Evolutionary conservation across 2,888 invertebrate genomes (phyloP).

Genomic region (Linhomoeus sp.): DNA sequence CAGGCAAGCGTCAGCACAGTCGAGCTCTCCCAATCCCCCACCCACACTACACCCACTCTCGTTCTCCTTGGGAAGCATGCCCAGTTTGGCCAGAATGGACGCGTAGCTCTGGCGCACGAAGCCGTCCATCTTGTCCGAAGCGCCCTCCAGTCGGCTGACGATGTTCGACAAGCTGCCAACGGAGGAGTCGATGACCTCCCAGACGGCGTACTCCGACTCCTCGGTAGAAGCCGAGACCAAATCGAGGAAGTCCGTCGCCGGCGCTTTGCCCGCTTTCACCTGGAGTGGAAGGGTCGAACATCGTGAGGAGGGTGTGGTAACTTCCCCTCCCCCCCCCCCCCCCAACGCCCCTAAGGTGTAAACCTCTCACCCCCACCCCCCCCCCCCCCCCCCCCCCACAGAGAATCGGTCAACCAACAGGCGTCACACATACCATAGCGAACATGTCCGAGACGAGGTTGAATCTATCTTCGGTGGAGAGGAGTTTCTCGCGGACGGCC

Average conservation of each 20-base stretch:
- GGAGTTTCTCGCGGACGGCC: slow-evolving; percentile 51
- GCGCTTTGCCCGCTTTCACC: no score
- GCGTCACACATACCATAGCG: slow-evolving; percentile 47
- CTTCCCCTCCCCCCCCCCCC: no score
- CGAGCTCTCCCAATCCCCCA: no score
- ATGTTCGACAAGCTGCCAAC: background rate
- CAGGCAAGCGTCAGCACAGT: no score
- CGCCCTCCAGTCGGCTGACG: background rate
- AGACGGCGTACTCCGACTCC: no score
- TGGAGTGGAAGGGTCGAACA: no score
- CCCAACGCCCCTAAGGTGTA: no score
- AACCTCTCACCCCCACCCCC: no score
- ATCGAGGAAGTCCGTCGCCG: background rate
- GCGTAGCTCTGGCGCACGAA: background rate
- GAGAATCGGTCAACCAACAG: slow-evolving; percentile 56
- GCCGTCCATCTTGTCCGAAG: background rate
- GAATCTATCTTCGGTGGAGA: slow-evolving; percentile 70
- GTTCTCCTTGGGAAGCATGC: background rate
- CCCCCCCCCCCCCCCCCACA: slow-evolving; percentile 57
- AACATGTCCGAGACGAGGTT: slow-evolving; percentile 76
- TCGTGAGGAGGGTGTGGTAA: slow-evolving; percentile 74
- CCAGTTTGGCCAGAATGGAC: background rate
- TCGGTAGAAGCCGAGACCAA: background rate
- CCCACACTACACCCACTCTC: background rate
- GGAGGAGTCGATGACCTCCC: background rate